phyloP scores from a whole-genome alignment of 2,797 vertebrate genomes.

The Hyperoplus immaculatus region DNA sequence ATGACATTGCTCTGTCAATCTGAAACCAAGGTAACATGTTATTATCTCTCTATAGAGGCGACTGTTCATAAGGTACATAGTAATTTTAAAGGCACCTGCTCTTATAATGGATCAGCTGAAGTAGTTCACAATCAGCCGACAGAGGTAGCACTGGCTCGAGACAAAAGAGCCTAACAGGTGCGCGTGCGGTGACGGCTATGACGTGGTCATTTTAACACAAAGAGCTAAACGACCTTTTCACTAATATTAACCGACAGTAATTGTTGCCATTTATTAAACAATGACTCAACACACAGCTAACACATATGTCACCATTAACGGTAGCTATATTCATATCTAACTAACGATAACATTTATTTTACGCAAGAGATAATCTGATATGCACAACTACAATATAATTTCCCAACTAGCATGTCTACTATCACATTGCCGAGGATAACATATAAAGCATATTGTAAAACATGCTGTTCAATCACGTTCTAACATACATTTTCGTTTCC shows the following conservation, averaged over 20 bases:
- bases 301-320: no score
- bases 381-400: no score
- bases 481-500: neutral
- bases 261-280: neutral
- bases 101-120: neutral
- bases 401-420: neutral
- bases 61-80: no score
- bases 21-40: neutral
- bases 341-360: neutral
- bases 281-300: neutral
- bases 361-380: neutral
- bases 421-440: neutral
- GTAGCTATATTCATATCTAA: neutral
- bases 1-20: no score
- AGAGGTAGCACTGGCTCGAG: slow-evolving; percentile 7
- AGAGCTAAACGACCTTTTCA: neutral
- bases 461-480: fast-evolving
- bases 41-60: neutral
- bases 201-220: slow-evolving; percentile 5
- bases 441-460: fast-evolving
- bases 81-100: neutral
- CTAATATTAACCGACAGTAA: neutral
- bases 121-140: neutral
- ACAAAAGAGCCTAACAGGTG: slow-evolving; percentile 63
- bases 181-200: neutral